A percentile compares a stretch with the other conserved stretches of the same genome.
These are phyloP conservation scores for Nematolebias whitei DNA, from an alignment of 2,113 vertebrate species.

Conservation along the genomic window DNA sequence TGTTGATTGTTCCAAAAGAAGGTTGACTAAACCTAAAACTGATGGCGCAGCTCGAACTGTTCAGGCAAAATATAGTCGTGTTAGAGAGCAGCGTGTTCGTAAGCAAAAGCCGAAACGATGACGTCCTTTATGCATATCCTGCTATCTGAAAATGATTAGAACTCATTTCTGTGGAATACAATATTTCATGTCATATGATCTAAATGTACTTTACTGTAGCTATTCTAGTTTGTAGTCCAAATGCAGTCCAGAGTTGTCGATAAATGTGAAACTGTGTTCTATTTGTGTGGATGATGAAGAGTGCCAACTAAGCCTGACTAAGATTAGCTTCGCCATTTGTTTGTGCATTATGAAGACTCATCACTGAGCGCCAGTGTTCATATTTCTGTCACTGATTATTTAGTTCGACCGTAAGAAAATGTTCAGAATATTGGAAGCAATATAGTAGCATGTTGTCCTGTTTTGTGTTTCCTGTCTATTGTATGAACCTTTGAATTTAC, in stretches of 20 bases:
- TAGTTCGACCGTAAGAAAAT: constrained; percentile 85
- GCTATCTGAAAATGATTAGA: constrained; percentile 82
- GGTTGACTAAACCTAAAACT: constrained; percentile 54
- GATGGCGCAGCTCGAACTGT: constrained; percentile 52
- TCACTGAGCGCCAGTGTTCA: constrained; percentile 82
- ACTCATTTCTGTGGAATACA: constrained; percentile 83
- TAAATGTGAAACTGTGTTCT: constrained; percentile 86
- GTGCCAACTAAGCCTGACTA: constrained; percentile 85
- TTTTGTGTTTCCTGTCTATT: constrained; percentile 85
- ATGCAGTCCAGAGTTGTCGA: constrained; percentile 85
- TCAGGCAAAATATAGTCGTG: constrained; percentile 59
- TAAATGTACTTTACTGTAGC: constrained; percentile 86
- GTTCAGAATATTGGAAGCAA: constrained; percentile 87
- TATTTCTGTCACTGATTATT: constrained; percentile 83
- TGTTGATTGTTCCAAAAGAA: constrained; percentile 27
- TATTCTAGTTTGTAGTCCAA: constrained; percentile 87
- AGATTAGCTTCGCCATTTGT: constrained; percentile 85
- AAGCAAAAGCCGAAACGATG: constrained; percentile 81
- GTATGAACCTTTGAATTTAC: constrained; percentile 85
- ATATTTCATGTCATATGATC: constrained; percentile 85
- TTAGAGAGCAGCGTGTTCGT: constrained; percentile 68
- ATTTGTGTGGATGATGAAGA: constrained; percentile 84
- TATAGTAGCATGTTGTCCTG: constrained; percentile 87
- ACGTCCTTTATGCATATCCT: constrained; percentile 82
- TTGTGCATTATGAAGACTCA: constrained; percentile 84